Conservation (phyloP, 2,888 invertebrate species). For the Ramazzottius varieornatus region DNA sequence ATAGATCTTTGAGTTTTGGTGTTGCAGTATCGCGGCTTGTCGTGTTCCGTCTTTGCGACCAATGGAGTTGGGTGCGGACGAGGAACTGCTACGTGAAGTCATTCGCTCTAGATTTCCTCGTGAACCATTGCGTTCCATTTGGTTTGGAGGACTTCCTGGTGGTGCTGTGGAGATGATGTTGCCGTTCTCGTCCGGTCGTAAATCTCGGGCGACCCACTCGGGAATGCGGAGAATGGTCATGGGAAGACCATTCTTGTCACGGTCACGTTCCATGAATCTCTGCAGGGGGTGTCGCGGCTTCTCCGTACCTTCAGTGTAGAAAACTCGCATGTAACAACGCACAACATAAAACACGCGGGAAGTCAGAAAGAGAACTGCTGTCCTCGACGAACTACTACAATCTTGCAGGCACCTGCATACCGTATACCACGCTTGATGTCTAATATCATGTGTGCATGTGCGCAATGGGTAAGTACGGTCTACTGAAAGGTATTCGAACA, state of each 20-base stretch:
- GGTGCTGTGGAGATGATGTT: neutral
- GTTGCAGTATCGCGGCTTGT: neutral
- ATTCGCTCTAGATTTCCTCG: neutral
- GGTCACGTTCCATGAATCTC: neutral
- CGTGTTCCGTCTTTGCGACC: neutral
- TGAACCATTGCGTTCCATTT: neutral
- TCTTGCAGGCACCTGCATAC: no score
- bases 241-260: neutral
- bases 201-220: neutral
- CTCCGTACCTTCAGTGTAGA: no score
- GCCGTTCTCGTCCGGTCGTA: neutral
- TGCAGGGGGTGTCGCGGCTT: neutral
- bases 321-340: no score
- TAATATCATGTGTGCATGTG: no score
- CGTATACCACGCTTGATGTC: no score
- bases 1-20: neutral
- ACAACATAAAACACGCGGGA: no score
- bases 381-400: no score
- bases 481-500: no score
- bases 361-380: no score
- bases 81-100: neutral
- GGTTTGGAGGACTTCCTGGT: neutral
- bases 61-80: neutral
- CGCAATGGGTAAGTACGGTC: no score
- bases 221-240: conserved; percentile 2